Base-by-base conservation (phyloP, 2,888 invertebrate species). In the Fabriciana adippe region DNA sequence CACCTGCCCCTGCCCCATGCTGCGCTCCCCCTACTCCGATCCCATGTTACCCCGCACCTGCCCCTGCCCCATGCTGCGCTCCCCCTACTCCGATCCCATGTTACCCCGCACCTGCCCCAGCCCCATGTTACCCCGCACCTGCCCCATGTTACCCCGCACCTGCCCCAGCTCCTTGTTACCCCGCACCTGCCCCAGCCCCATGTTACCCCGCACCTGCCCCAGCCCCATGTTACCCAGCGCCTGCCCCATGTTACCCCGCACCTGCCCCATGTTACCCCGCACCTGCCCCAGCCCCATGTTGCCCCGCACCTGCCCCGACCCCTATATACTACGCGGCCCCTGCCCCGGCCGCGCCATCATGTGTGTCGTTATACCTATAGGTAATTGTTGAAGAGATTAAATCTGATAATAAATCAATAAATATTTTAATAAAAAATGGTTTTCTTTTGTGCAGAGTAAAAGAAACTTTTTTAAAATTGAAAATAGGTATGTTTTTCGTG, bases 251-350 rank as follows among this genome's bases (percentile, higher is more conserved):
- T 14, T 60, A 60, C n/a, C 47, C 69, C 6, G 71, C 78, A 5
- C 76, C 78, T 0, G 45, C 64, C 15, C 63, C 74, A 1, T 66
- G 55, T 14, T 51, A 16, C n/a, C 57, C 69, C 4, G 47, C 63
- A 3, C 35, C 35, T 3, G 35, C 35, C 2, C 57, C 62, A 8
- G 11, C 67, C 2, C 55, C 69, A 11, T 51, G 54, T 6, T 59
- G 11, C n/a, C 26, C 59, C 50, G 26, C 60, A 6, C 41, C 69
- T 6, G 67, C 69, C 21, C 69, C 69, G 13, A 61, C 73, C 18
- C 67, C 70, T 14, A 47, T 61, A 21, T 57, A 51, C 45, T 61
- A 64, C 54, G 56, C 67, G 6, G 41, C 65, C 26, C 57, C 69
- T 3, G 47, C 63, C n/a, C 54, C 62, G 6, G 14, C 69, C 0